phyloP scores from a whole-genome alignment of 2,113 vertebrate species.

The Eublepharis macularius region DNA sequence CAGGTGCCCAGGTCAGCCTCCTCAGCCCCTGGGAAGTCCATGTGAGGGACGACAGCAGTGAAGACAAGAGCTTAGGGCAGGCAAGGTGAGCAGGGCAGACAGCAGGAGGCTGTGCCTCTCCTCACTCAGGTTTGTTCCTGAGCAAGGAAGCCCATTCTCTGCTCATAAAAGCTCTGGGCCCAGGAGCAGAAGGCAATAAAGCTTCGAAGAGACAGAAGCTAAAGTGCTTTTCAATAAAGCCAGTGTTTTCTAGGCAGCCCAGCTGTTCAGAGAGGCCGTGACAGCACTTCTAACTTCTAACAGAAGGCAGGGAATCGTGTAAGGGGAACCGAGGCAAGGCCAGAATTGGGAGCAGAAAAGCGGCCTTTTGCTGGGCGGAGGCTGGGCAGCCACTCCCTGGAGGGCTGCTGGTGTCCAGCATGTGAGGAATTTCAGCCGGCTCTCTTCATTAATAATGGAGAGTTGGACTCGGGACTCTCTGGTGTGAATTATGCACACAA shows the following conservation, averaged over 20 bases:
- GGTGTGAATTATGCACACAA: conserved; percentile 71
- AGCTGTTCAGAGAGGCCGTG: accelerated
- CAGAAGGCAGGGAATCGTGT: background rate
- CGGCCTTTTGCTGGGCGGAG: background rate
- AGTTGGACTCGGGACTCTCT: conserved; percentile 24
- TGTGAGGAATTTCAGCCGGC: conserved; percentile 1
- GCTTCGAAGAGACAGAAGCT: accelerated
- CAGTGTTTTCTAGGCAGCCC: accelerated
- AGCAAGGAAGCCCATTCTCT: background rate
- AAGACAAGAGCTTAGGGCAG: background rate
- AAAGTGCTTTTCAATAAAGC: accelerated
- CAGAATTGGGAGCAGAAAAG: background rate
- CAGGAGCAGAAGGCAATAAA: accelerated
- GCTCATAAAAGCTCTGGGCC: background rate
- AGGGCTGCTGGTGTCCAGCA: accelerated
- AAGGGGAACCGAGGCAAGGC: background rate
- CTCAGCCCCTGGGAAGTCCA: background rate
- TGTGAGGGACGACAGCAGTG: background rate
- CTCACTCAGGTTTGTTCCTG: accelerated
- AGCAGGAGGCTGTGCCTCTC: background rate
- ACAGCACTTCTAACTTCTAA: accelerated
- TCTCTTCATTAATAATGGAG: background rate
- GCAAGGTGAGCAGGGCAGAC: background rate
- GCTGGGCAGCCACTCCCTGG: background rate
- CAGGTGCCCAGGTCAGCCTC: background rate